These are phyloP conservation scores for Tachystola acroxantha DNA, from an alignment of 2,888 invertebrate genomes.

Conservation along the genomic window DNA sequence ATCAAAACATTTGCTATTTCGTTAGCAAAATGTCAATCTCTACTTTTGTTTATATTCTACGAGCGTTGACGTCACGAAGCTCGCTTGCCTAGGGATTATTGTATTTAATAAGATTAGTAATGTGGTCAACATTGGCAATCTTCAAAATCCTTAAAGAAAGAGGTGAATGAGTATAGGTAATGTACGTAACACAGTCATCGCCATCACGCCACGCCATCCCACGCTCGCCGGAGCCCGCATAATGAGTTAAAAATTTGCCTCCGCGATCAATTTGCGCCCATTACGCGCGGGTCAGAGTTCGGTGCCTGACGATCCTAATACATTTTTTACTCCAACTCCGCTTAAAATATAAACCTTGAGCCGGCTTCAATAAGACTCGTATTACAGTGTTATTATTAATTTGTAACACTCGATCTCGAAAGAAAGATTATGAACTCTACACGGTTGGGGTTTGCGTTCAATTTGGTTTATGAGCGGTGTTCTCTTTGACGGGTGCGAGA, in stretches of 20 bases:
- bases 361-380: constrained; percentile 18
- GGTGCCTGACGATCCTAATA: constrained; percentile 34
- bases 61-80: too few relatives aligned
- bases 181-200: too few relatives aligned
- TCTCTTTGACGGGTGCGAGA: constrained; percentile 47
- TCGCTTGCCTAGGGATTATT: too few relatives aligned
- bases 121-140: too few relatives aligned
- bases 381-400: constrained; percentile 6
- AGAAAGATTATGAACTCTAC: constrained; percentile 25
- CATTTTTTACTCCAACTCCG: constrained; percentile 20
- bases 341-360: constrained; percentile 18
- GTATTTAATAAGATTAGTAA: too few relatives aligned
- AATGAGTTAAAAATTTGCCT: constrained; percentile 52
- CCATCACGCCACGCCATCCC: too few relatives aligned
- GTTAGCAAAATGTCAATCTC: too few relatives aligned
- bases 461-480: constrained; percentile 32
- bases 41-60: too few relatives aligned
- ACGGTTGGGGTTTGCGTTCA: constrained; percentile 17
- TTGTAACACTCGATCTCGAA: constrained; percentile 3
- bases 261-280: constrained; percentile 57
- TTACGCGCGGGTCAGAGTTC: constrained; percentile 59
- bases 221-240: constrained; percentile 29
- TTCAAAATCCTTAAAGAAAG: too few relatives aligned
- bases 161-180: too few relatives aligned
- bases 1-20: too few relatives aligned